phyloP scores from a whole-genome alignment of 2,888 invertebrate species.

The Odontocolon sp. region DNA sequence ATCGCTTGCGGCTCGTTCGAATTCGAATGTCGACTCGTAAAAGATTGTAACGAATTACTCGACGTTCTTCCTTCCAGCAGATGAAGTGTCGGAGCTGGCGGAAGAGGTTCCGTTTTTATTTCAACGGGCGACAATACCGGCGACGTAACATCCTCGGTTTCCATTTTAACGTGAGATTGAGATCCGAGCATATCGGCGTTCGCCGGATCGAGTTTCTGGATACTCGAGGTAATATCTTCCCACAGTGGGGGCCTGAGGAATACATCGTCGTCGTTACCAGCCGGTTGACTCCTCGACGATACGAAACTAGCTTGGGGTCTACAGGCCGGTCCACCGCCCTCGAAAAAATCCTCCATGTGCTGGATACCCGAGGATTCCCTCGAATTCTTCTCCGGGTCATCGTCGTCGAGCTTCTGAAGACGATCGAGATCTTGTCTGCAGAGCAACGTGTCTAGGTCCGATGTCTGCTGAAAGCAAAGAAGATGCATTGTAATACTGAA shows the following conservation, averaged over 20 bases:
- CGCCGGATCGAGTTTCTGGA: slow-evolving; percentile 94
- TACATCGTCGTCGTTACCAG: slow-evolving; percentile 89
- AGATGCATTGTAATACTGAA: neutral
- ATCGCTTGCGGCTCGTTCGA: slow-evolving; percentile 74
- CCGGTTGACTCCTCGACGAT: slow-evolving; percentile 82
- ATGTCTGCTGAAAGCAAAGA: slow-evolving; percentile 83
- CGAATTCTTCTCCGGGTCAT: slow-evolving; percentile 80
- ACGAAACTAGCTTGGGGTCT: slow-evolving; percentile 82
- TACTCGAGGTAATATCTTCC: slow-evolving; percentile 96
- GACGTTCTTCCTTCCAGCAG: slow-evolving; percentile 82
- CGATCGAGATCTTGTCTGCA: slow-evolving; percentile 89
- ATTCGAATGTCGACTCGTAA: slow-evolving; percentile 61
- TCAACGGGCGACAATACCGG: slow-evolving; percentile 90
- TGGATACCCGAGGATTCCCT: slow-evolving; percentile 83
- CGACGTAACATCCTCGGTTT: slow-evolving; percentile 87
- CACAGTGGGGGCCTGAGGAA: slow-evolving; percentile 93
- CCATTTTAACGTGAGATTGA: slow-evolving; percentile 89
- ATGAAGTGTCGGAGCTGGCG: slow-evolving; percentile 82
- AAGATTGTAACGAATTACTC: slow-evolving; percentile 49
- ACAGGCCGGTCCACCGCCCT: slow-evolving; percentile 74
- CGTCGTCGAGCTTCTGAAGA: slow-evolving; percentile 84
- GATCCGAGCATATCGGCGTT: slow-evolving; percentile 93
- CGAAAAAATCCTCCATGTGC: slow-evolving; percentile 88
- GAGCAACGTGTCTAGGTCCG: slow-evolving; percentile 90
- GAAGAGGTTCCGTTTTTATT: slow-evolving; percentile 88